Evolutionary conservation across 1,140 invertebrate genomes (phyloP), one percentile per base, ranked within the genome.

Genomic region (Nymphalis io): DNA sequence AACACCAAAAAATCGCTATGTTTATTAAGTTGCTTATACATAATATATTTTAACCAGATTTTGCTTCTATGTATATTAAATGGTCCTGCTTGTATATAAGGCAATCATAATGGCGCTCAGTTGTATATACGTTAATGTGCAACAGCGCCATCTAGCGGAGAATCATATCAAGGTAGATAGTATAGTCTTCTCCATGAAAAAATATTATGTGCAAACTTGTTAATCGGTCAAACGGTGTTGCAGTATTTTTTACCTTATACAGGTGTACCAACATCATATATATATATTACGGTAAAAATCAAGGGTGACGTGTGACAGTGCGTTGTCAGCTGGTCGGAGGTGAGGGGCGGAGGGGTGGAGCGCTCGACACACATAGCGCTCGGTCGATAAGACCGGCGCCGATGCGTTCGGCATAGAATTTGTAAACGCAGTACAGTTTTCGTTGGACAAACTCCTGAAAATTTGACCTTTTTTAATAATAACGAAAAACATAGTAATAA

Each of bases 321-420:
- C 68, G 72, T 63, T 72, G 73, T 77, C 78, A 76, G 80, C 67
- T 74, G 72, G 77, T 71, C 74, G 68, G 73, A 69, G 72, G 75
- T 73, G 72, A 69, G 48, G 48, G 18, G 46, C 70, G 71, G 73
- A 66, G 69, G 74, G 73, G 70, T 72, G 71, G 73, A 66, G 70
- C 72, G 74, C 70, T 72, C 78, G 81, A 80, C 80, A 83, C 75
- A 85, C 75, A 82, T 85, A 82, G 74, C 66, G 77, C 73, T 60
- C 76, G 88, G 86, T 88, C 86, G 86, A 88, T 88, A 88, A 42
- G 78, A 75, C 78, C 80, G 79, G 79, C 83, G 79, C 69, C 71
- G 61, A 73, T 73, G 71, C 71, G 68, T 68, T 73, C 65, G 55
- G 71, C 67, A 66, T 69, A 46, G 46, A n/a, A 57, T 46, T 48